Evolutionary conservation across 2,888 invertebrate genomes (phyloP).

Genomic region (Microchrysa polita): DNA sequence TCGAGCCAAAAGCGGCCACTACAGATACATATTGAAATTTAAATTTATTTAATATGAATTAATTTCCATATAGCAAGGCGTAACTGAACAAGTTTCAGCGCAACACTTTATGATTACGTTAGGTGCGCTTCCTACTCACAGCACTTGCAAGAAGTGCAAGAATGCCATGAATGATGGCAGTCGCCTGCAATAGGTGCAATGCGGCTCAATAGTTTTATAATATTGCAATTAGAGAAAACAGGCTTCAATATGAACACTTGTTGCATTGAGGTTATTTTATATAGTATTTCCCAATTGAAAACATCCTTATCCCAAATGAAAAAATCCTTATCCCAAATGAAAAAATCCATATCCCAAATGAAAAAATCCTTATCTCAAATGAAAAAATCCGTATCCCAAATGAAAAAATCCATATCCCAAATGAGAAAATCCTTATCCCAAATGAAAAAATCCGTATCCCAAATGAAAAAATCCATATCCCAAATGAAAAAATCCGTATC

Average conservation of each 20-base stretch:
- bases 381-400: too few species aligned
- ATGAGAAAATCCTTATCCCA: too few species aligned
- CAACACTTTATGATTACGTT: background rate
- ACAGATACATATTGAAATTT: slow-evolving; percentile 26
- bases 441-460: too few species aligned
- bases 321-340: too few species aligned
- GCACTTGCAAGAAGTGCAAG: background rate
- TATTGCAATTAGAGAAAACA: slow-evolving; percentile 10
- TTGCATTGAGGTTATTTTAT: too few species aligned
- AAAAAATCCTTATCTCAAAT: too few species aligned
- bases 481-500: too few species aligned
- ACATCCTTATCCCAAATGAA: too few species aligned
- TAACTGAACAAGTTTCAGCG: background rate
- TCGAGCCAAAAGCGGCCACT: background rate
- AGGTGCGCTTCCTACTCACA: slow-evolving; percentile 30
- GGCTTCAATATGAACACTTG: background rate
- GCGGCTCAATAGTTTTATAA: background rate
- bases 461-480: too few species aligned
- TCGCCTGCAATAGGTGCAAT: background rate
- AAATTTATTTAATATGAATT: slow-evolving; percentile 8
- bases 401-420: too few species aligned
- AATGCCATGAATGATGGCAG: slow-evolving; percentile 16
- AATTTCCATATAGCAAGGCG: slow-evolving; percentile 17
- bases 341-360: too few species aligned
- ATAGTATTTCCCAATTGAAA: too few species aligned